Percentiles rank a stretch among this genome's conserved stretches.
Conservation (phyloP, 92 coral and sea anemone genomes). For the Parazoanthus atlanticus region DNA sequence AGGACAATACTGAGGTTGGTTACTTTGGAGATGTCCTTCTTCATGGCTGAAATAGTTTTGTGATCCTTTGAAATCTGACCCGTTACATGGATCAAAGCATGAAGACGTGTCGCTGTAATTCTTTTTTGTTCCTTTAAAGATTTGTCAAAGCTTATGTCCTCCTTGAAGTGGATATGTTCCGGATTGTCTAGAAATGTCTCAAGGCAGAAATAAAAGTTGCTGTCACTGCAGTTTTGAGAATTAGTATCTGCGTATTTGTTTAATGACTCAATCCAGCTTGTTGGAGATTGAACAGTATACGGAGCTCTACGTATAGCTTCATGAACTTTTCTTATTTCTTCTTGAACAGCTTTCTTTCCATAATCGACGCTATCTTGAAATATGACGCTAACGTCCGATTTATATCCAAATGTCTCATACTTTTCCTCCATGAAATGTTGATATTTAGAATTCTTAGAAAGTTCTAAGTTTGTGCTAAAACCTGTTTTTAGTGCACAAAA, state of each 20-base stretch:
- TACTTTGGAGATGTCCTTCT: constrained; percentile 13
- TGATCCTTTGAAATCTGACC: constrained; percentile 3
- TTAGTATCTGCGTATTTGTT: constrained; percentile 20
- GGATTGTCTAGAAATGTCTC: constrained; percentile 27
- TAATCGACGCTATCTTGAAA: constrained; percentile 32
- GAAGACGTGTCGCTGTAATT: constrained; percentile 33
- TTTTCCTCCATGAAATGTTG: constrained; percentile 30
- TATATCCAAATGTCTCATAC: constrained; percentile 40
- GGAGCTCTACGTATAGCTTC: constrained; percentile 38
- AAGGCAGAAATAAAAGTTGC: constrained; percentile 17
- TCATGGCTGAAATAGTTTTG: constrained; percentile 26
- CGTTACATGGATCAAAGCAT: constrained; percentile 5
- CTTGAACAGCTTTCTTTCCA: constrained; percentile 27
- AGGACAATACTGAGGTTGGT: too few species aligned
- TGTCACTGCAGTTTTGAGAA: constrained; percentile 16
- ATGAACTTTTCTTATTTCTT: constrained; percentile 14
- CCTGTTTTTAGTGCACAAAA: background rate
- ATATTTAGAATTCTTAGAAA: constrained; percentile 17
- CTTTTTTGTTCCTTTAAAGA: constrained; percentile 9
- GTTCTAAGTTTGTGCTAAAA: constrained; percentile 40
- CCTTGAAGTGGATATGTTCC: background rate
- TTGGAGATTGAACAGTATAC: constrained; percentile 22
- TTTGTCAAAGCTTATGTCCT: constrained; percentile 19
- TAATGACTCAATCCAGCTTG: constrained; percentile 37
- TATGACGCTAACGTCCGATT: constrained; percentile 43